Evolutionary conservation across 2,113 vertebrate species (phyloP).

Genomic region (Bufo bufo): DNA sequence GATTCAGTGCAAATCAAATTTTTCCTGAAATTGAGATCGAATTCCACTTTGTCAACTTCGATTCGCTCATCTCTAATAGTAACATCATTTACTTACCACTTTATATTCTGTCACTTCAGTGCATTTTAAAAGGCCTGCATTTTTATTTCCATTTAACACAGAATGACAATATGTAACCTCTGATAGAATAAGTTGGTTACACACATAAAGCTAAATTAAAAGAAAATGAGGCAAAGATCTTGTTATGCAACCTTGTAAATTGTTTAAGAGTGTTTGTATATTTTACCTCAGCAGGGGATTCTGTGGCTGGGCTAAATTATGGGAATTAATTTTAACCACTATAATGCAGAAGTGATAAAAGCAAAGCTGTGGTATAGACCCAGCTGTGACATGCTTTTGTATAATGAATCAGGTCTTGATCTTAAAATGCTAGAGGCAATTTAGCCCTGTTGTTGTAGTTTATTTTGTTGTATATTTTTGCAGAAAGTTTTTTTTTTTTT

Average conservation of each 20-base stretch:
- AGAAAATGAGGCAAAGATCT: not conserved
- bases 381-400: conserved; percentile 14
- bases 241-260: conserved; percentile 33
- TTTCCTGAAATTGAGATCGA: too few species aligned
- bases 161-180: not conserved
- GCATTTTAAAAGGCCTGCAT: not conserved
- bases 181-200: not conserved
- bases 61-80: too few species aligned
- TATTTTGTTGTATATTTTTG: not conserved
- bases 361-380: not conserved
- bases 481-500: too few species aligned
- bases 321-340: conserved; percentile 47
- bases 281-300: conserved; percentile 43
- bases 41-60: too few species aligned
- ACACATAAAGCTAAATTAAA: conserved; percentile 12
- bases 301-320: conserved; percentile 39
- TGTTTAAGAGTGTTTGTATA: conserved; percentile 38
- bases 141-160: not conserved
- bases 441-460: not conserved
- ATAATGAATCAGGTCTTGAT: not conserved
- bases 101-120: not conserved
- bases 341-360: conserved; percentile 42
- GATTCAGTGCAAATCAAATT: too few species aligned
- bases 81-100: not conserved
- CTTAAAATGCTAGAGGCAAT: not conserved